These are phyloP conservation scores for Zaprionus africanus DNA, from an alignment of 1,140 invertebrate species.

Conservation along the genomic window DNA sequence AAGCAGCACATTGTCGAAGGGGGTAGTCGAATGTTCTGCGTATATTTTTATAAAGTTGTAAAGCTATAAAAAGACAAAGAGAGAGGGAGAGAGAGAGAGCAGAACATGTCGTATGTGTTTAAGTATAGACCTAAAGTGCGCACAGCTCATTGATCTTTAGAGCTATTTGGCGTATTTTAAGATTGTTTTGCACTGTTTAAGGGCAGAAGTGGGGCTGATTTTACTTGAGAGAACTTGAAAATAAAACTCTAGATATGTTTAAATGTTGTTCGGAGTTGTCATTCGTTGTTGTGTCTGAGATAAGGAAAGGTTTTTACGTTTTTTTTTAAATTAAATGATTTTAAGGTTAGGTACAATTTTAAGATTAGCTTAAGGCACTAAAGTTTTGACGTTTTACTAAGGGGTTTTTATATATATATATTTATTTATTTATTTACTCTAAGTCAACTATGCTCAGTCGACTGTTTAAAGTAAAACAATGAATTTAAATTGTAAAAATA, in stretches of 20 bases:
- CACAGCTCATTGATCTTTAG: conserved; percentile 3
- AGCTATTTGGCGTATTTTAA: background rate
- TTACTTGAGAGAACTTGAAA: background rate
- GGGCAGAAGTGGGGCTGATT: background rate
- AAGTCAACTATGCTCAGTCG: no score
- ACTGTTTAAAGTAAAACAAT: no score
- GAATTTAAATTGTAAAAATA: no score
- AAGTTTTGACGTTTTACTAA: no score
- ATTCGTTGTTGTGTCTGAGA: no score
- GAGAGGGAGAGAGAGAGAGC: background rate
- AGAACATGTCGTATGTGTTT: background rate
- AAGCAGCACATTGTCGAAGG: background rate
- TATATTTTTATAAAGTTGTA: conserved; percentile 10
- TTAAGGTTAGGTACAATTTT: background rate
- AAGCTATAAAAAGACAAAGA: background rate
- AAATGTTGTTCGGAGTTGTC: no score
- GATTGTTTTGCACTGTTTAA: background rate
- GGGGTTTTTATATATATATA: no score
- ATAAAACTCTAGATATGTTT: background rate
- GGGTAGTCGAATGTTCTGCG: background rate
- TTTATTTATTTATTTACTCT: no score
- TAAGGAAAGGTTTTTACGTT: no score
- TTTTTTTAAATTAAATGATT: no score
- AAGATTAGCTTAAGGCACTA: no score
- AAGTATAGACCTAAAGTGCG: background rate